Percentiles rank a stretch among this genome's conserved stretches.
Conservation (phyloP, 2,797 vertebrate genomes). For the Botia almorhae region DNA sequence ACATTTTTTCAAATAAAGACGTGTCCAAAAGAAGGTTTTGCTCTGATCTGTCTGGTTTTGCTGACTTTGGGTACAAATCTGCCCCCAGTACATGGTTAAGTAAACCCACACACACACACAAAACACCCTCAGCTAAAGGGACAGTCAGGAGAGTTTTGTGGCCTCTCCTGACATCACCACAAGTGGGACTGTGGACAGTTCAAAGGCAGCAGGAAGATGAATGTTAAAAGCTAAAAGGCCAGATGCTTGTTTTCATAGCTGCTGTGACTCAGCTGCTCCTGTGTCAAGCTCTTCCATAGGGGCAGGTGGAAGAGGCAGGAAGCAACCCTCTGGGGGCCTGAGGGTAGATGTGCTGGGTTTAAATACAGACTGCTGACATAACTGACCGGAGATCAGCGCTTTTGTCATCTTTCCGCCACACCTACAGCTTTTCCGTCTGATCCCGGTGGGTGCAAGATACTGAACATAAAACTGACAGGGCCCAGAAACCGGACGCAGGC, state of each 20-base stretch:
- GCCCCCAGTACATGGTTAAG: too few relatives aligned
- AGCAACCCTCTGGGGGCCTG: slow-evolving; percentile 18
- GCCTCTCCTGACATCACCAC: slow-evolving; percentile 1
- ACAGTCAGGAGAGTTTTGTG: background rate
- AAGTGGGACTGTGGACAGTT: slow-evolving; percentile 1
- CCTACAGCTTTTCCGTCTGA: slow-evolving; percentile 35
- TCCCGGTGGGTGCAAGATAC: slow-evolving; percentile 15
- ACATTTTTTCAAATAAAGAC: too few relatives aligned
- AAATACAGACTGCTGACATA: slow-evolving; percentile 50
- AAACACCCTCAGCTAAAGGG: background rate
- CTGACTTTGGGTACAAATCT: too few relatives aligned
- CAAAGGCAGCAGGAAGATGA: slow-evolving; percentile 29
- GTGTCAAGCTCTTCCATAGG: slow-evolving; percentile 29
- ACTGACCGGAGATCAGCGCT: slow-evolving; percentile 34
- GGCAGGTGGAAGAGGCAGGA: slow-evolving; percentile 45
- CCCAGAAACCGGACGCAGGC: background rate
- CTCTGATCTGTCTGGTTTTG: too few relatives aligned
- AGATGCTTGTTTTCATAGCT: slow-evolving; percentile 40
- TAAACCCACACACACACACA: background rate
- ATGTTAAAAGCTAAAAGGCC: slow-evolving; percentile 32
- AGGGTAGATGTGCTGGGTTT: slow-evolving; percentile 39
- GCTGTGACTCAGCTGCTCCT: slow-evolving; percentile 42
- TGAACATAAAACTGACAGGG: background rate
- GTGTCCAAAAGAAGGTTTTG: too few relatives aligned
- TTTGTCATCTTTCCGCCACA: slow-evolving; percentile 49